A percentile compares a stretch with the other conserved stretches of the same genome.
phyloP scores from a whole-genome alignment of 2,888 invertebrate species.

The Eueremaeus valkanovi region DNA sequence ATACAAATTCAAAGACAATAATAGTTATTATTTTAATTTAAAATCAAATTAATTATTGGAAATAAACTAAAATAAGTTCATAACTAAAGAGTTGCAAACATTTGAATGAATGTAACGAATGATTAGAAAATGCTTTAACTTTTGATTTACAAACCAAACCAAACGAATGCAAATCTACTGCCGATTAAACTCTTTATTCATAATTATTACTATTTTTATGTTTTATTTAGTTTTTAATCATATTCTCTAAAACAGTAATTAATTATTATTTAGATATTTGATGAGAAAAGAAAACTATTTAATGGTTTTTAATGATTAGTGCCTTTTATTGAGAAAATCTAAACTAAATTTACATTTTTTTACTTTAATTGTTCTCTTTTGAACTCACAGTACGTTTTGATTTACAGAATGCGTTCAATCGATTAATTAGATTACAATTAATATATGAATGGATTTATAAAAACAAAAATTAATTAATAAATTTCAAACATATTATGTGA shows the following conservation, averaged over 20 bases:
- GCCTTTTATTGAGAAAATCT: constrained; percentile 26
- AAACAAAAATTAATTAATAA: not conserved
- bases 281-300: not conserved
- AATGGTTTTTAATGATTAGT: not conserved
- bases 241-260: not conserved
- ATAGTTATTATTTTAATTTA: too few relatives aligned
- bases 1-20: too few relatives aligned
- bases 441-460: not conserved
- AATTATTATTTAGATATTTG: not conserved
- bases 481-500: not conserved
- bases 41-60: too few relatives aligned
- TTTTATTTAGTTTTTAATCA: not conserved
- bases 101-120: not conserved
- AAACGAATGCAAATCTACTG: constrained; percentile 16
- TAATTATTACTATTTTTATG: too few relatives aligned
- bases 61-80: too few relatives aligned
- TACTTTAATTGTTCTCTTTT: not conserved
- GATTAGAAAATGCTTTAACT: not conserved
- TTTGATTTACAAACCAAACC: not conserved
- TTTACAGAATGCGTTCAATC: not conserved
- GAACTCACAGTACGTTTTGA: not conserved
- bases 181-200: constrained; percentile 1
- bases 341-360: not conserved
- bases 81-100: not conserved
- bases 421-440: not conserved